Evolutionary conservation across 2,888 invertebrate species (phyloP), one percentile per base, ranked within the genome.

Genomic region (Nomada flava): DNA sequence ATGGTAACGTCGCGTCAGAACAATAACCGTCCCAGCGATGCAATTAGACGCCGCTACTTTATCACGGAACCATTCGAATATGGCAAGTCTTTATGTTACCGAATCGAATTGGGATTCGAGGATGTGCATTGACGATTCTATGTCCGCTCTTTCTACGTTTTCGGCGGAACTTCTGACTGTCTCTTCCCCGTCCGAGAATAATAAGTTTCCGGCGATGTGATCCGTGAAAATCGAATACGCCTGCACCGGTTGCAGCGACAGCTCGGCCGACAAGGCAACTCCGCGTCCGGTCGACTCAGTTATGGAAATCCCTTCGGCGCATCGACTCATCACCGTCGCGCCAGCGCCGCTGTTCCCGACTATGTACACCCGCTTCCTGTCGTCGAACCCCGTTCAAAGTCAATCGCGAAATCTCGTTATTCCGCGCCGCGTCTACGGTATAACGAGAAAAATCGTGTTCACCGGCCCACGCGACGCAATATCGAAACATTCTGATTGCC

Each of bases 211-310:
- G 89, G 88, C 81, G 83, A 90, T 87, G 89, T 89, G 91, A 92
- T 88, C 90, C 91, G 92, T 91, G 91, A 92, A 92, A 91, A 91
- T 91, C 89, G 91, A 90, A 90, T 91, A 89, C 91, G 90, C 88
- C 88, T 89, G 90, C 91, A 91, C 90, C 91, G 90, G 91, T 90
- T 90, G 90, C 89, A 91, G 92, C 91, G 92, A 92, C 92, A 92
- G 92, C 92, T 92, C 88, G 92, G 92, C 86, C 91, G 92, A 92
- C 92, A 92, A 91, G 92, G 88, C 88, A 88, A 88, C 89, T 88
- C 89, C 86, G 88, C 90, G 90, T 88, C 91, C 90, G 91, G 90
- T 89, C 89, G 89, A 89, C 87, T 89, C 88, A 89, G 89, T 92
- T 91, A 90, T 90, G 89, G 91, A 92, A 91, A 91, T 92, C 87